Evolutionary conservation across 2,113 vertebrate species (phyloP).

Genomic region (Rhabdomys dilectus): DNA sequence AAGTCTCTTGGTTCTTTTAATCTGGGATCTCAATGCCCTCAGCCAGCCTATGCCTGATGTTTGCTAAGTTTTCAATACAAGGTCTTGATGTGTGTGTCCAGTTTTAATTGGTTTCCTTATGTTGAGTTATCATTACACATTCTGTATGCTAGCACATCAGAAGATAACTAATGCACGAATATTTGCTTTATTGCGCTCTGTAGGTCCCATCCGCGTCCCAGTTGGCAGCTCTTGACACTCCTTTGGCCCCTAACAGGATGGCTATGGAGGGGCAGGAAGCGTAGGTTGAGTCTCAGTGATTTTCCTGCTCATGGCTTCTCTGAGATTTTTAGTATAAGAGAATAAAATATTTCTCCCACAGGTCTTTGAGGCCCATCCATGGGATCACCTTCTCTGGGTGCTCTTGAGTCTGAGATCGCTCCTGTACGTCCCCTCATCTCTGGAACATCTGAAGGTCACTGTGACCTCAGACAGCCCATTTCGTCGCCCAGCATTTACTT

Average conservation of each 20-base stretch:
- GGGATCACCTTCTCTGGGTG: neutral
- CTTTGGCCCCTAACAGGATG: neutral
- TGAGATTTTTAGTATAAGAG: neutral
- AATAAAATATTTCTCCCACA: neutral
- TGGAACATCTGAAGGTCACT: neutral
- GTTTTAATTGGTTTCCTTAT: neutral
- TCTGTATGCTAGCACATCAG: neutral
- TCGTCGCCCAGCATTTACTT: neutral
- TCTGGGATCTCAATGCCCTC: neutral
- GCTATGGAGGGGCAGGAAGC: neutral
- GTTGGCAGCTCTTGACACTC: neutral
- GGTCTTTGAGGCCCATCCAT: accelerated
- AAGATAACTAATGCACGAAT: neutral
- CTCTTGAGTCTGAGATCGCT: neutral
- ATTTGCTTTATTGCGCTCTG: neutral
- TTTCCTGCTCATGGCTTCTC: neutral
- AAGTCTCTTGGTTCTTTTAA: neutral
- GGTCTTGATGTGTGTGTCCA: neutral
- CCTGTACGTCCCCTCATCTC: neutral
- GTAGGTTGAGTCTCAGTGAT: neutral
- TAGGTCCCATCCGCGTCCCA: neutral
- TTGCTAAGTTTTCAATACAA: neutral
- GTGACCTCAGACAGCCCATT: neutral
- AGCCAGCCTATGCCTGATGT: neutral
- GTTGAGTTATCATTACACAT: neutral